Base-by-base conservation (phyloP, 2,888 invertebrate species). In the Branchellion lobata region DNA sequence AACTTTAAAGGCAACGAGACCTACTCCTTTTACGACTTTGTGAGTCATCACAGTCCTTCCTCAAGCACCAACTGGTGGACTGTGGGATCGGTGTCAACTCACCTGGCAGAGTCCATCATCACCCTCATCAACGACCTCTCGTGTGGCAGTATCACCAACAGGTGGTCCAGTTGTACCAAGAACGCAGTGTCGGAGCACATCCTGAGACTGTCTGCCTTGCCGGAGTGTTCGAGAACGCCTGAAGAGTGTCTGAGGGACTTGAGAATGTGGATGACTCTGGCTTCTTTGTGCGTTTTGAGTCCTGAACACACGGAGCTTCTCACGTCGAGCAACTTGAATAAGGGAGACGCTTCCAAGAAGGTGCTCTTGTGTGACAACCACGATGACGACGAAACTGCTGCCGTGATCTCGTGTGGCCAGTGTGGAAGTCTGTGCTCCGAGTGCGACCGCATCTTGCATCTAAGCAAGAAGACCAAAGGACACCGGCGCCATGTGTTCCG, bases 381-480 rank as follows among this genome's bases (percentile, higher is more conserved):
- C 87, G 98, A 99, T 86, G 98, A 99, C 86, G 94, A 94, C 0
- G 91, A 93, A 86, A 97, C 96, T 0, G 90, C 92, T 21, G 97
- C 96, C 0, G 93, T 95, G 81, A 93, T 98, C 81, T 93, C 95
- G 84, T 99, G 98, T 87, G 92, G 91, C 84, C 90, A 91, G 8
- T 99, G 98, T 86, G 95, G 95, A 29, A 93, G 95, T 82, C 90
- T 98, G 47, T 99, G 98, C 87, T 93, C 93, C 0, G 98, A 98
- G 86, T 99, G 98, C 87, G 97, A 98, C 88, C 91, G 96, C 78
- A 94, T 95, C 86, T 89, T 99, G 81, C 98, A 99, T 88, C 91
- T 98, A 79, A 95, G 94, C 86, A 90, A 95, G 75, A 91, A 92
- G 84, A 94, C 94, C 0, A 90, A 94, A 80, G 90, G 91, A 81